Evolutionary conservation across 2,113 vertebrate genomes (phyloP).

Genomic region (Microcebus tavaratra): DNA sequence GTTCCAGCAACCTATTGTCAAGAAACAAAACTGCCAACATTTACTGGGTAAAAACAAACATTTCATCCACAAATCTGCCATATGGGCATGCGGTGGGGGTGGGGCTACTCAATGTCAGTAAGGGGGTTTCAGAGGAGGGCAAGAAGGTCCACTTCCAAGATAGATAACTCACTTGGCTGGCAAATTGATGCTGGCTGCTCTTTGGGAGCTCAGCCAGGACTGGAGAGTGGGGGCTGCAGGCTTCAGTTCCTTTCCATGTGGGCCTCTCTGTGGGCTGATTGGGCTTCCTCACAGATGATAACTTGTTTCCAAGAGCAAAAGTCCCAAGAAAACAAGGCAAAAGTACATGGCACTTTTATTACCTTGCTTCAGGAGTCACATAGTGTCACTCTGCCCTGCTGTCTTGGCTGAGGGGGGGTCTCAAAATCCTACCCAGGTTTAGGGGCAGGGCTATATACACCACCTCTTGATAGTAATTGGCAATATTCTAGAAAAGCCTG

Average conservation of each 20-base stretch:
- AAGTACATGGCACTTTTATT: neutral
- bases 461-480: neutral
- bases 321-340: neutral
- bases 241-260: neutral
- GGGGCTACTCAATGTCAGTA: neutral
- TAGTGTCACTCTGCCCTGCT: neutral
- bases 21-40: neutral
- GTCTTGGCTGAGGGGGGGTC: neutral
- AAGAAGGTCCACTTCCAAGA: neutral
- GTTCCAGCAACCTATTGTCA: neutral
- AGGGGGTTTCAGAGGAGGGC: fast-evolving
- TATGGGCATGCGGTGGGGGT: neutral
- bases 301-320: neutral
- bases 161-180: neutral
- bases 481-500: neutral
- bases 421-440: neutral
- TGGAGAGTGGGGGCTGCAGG: neutral
- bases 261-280: neutral
- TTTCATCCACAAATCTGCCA: neutral
- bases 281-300: neutral
- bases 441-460: neutral
- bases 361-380: neutral
- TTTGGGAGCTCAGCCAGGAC: neutral
- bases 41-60: neutral
- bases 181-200: neutral